These are phyloP conservation scores for Denticeps clupeoides DNA, from an alignment of 2,797 vertebrate genomes.

Conservation along the genomic window DNA sequence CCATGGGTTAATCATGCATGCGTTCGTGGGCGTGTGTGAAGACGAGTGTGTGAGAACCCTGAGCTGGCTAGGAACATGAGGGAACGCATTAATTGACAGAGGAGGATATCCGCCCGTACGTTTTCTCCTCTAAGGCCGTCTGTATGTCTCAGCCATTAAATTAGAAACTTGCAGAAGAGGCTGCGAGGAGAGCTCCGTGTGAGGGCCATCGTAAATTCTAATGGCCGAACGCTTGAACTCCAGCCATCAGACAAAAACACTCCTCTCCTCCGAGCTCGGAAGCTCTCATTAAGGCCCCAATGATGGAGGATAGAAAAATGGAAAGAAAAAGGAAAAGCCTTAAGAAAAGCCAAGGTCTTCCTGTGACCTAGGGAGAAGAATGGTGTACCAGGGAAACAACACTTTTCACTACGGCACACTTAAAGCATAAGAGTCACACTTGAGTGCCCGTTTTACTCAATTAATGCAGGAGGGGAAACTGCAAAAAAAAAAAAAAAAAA, in stretches of 20 bases:
- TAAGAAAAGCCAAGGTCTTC: background rate
- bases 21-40: background rate
- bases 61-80: conserved; percentile 1
- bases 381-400: background rate
- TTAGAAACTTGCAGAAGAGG: background rate
- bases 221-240: background rate
- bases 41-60: background rate
- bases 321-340: background rate
- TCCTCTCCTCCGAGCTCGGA: background rate
- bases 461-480: too few relatives aligned
- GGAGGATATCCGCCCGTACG: background rate
- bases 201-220: background rate
- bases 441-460: too few relatives aligned
- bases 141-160: background rate
- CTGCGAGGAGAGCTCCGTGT: background rate
- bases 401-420: too few relatives aligned
- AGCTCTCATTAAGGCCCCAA: background rate
- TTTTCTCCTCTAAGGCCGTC: background rate
- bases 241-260: background rate
- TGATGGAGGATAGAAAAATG: background rate
- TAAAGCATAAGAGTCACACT: background rate
- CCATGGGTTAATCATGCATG: background rate
- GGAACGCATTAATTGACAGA: conserved; percentile 3
- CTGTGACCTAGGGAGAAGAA: background rate
- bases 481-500: too few relatives aligned